Conservation (phyloP, 2,888 invertebrate species). For the Ctenicera cuprea region DNA sequence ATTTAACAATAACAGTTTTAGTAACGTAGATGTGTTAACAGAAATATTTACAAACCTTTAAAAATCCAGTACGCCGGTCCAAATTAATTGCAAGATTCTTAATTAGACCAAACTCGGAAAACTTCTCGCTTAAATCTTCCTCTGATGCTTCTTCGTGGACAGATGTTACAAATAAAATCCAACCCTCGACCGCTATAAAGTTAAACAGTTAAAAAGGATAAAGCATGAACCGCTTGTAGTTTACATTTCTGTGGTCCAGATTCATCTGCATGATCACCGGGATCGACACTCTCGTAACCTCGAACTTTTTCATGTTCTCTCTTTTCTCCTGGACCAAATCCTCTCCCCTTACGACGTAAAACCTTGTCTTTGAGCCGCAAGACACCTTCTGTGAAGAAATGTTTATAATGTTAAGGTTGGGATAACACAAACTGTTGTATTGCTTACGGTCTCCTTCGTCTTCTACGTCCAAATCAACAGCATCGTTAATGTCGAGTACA, state of each 20-base stretch:
- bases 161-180: constrained; percentile 99
- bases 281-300: constrained; percentile 74
- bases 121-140: constrained; percentile 98
- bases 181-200: constrained; percentile 90
- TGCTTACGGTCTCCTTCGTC: constrained; percentile 94
- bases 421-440: too few species aligned
- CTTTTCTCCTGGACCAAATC: constrained; percentile 83
- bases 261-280: constrained; percentile 78
- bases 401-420: constrained; percentile 30
- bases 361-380: constrained; percentile 96
- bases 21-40: background rate
- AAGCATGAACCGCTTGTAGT: too few species aligned
- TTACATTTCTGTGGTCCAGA: constrained; percentile 93
- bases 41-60: constrained; percentile 76
- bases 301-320: constrained; percentile 71
- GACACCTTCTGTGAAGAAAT: constrained; percentile 84
- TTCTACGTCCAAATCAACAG: constrained; percentile 95
- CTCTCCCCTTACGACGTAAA: constrained; percentile 95
- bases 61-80: constrained; percentile 97
- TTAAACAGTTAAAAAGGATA: background rate
- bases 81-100: constrained; percentile 98
- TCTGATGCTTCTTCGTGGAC: constrained; percentile 99
- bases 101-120: constrained; percentile 97
- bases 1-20: constrained; percentile 24
- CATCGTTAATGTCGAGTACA: constrained; percentile 93